Conservation (phyloP, 2,888 invertebrate species). For the Hecatera dysodea region DNA sequence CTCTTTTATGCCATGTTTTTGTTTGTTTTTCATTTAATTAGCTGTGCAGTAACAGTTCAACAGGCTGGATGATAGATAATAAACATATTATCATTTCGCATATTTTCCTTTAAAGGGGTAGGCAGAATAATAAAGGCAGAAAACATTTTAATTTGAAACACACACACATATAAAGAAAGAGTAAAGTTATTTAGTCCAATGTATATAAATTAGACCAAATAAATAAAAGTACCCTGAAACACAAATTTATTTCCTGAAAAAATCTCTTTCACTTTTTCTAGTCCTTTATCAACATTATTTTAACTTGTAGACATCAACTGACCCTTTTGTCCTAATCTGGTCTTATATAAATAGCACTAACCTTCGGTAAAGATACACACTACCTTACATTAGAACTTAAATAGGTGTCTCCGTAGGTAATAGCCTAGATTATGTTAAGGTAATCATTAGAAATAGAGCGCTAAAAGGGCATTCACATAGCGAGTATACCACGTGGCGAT, state of each 20-base stretch:
- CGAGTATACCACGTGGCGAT: too few species aligned
- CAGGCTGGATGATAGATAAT: background rate
- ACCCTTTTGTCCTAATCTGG: conserved; percentile 42
- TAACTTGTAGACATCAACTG: conserved; percentile 15
- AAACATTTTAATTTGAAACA: too few species aligned
- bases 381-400: conserved; percentile 28
- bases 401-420: background rate
- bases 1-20: background rate
- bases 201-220: background rate
- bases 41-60: background rate
- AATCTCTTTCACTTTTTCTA: conserved; percentile 16
- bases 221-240: background rate
- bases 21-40: background rate
- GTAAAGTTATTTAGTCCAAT: too few species aligned
- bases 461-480: background rate
- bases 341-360: conserved; percentile 45
- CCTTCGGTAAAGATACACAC: conserved; percentile 29
- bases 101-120: too few species aligned
- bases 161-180: too few species aligned
- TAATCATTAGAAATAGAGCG: background rate
- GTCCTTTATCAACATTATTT: conserved; percentile 41
- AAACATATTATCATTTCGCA: background rate
- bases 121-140: too few species aligned
- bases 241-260: conserved; percentile 2
- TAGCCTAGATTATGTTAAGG: background rate